Evolutionary conservation across 2,113 vertebrate genomes (phyloP).

Genomic region (Sterrhoptilus dennistouni): DNA sequence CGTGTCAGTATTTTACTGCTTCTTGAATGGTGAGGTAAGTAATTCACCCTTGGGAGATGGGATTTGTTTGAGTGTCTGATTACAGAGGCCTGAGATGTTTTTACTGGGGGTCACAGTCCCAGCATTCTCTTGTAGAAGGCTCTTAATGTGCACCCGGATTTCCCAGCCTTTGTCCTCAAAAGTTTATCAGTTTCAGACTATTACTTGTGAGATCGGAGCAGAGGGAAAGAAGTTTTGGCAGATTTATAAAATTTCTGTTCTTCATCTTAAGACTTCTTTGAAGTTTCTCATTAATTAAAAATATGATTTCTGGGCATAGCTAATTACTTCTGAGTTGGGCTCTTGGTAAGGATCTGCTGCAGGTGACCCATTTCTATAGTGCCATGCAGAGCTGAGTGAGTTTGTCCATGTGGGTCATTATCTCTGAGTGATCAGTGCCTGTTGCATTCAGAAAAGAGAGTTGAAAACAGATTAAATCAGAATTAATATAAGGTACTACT

Average conservation of each 20-base stretch:
- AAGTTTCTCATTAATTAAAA: not conserved
- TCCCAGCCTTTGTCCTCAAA: not conserved
- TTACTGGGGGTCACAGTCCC: not conserved
- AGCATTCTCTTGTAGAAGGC: not conserved
- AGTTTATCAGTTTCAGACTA: not conserved
- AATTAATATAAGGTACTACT: not conserved
- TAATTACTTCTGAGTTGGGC: not conserved
- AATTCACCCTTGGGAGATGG: not conserved
- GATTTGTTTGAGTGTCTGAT: not conserved
- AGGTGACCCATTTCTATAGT: not conserved
- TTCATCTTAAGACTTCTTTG: not conserved
- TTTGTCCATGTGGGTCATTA: not conserved
- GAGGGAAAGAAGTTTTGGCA: not conserved
- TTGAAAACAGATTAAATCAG: not conserved
- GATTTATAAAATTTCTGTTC: not conserved
- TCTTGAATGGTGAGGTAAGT: constrained; percentile 97
- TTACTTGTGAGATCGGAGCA: not conserved
- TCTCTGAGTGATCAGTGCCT: not conserved
- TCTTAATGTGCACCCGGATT: not conserved
- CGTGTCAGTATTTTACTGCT: constrained; percentile 98
- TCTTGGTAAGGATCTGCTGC: not conserved
- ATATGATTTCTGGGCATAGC: not conserved
- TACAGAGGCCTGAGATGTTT: not conserved
- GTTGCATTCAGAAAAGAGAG: not conserved
- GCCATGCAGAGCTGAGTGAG: not conserved